Percentiles rank a stretch among this genome's conserved stretches.
These are phyloP conservation scores for Cyclophora albipunctata DNA, from an alignment of 2,888 invertebrate genomes.

Conservation along the genomic window DNA sequence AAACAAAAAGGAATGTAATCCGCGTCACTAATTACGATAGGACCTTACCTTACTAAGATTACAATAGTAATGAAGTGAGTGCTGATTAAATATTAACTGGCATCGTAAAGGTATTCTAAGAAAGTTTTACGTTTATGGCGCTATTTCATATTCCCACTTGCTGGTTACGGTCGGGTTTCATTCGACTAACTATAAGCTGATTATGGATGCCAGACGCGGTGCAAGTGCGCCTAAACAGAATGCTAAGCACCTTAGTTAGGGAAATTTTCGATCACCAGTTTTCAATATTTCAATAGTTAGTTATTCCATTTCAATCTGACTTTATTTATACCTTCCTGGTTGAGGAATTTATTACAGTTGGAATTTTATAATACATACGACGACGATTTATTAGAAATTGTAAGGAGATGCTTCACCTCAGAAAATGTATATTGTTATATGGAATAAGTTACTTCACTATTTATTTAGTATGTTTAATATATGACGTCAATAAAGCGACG, in stretches of 20 bases:
- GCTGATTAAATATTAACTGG: constrained; percentile 15
- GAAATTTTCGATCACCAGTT: constrained; percentile 23
- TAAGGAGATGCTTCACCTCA: no score
- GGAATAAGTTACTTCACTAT: no score
- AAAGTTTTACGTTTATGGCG: constrained; percentile 31
- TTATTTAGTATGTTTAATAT: no score
- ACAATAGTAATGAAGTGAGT: constrained; percentile 8
- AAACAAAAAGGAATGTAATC: no score
- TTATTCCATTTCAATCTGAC: no score
- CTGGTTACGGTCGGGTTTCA: constrained; percentile 31
- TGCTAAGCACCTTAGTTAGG: constrained; percentile 33
- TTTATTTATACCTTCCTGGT: background rate
- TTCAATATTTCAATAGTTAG: constrained; percentile 9
- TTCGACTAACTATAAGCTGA: constrained; percentile 21
- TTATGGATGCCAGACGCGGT: constrained; percentile 36
- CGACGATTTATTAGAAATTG: no score
- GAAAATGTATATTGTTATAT: no score
- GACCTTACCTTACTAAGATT: no score
- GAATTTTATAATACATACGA: no score
- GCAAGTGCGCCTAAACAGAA: constrained; percentile 30
- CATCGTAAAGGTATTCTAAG: constrained; percentile 26
- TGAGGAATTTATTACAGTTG: no score
- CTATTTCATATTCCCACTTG: constrained; percentile 37
- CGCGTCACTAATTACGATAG: no score
- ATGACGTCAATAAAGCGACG: no score